These are phyloP conservation scores for Diglossa brunneiventris DNA, from an alignment of 2,113 vertebrate species.

Conservation along the genomic window DNA sequence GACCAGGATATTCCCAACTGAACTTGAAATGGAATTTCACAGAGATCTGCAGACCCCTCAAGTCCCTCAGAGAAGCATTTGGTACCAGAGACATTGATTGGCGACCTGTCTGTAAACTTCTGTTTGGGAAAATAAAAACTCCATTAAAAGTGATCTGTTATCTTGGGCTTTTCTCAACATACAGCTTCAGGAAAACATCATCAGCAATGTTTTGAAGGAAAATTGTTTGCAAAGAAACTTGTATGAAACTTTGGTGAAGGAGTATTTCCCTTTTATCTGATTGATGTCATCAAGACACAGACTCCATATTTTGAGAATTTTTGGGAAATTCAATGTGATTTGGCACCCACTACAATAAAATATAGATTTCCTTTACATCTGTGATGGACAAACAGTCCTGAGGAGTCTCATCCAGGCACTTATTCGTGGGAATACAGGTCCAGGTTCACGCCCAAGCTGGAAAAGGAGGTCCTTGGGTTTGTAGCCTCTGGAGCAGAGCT, in stretches of 20 bases:
- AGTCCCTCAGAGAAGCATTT: neutral
- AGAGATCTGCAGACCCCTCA: neutral
- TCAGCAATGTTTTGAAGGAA: neutral
- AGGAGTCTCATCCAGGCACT: neutral
- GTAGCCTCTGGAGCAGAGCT: neutral
- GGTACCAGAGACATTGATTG: neutral
- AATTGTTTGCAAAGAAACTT: neutral
- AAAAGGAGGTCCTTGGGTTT: neutral
- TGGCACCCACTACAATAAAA: neutral
- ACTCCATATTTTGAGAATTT: neutral
- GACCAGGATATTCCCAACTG: neutral
- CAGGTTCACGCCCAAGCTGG: neutral
- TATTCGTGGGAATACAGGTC: neutral
- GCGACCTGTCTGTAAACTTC: neutral
- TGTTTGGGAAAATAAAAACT: neutral
- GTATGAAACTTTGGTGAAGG: neutral
- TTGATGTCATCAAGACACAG: neutral
- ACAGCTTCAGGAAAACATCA: neutral
- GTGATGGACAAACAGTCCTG: neutral
- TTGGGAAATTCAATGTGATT: neutral
- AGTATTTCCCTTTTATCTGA: neutral
- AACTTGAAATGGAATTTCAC: neutral
- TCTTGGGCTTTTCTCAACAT: neutral
- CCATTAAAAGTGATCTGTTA: neutral
- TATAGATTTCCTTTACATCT: fast-evolving